Conservation (phyloP, 2,113 vertebrate species). For the Rousettus leschenaultii region DNA sequence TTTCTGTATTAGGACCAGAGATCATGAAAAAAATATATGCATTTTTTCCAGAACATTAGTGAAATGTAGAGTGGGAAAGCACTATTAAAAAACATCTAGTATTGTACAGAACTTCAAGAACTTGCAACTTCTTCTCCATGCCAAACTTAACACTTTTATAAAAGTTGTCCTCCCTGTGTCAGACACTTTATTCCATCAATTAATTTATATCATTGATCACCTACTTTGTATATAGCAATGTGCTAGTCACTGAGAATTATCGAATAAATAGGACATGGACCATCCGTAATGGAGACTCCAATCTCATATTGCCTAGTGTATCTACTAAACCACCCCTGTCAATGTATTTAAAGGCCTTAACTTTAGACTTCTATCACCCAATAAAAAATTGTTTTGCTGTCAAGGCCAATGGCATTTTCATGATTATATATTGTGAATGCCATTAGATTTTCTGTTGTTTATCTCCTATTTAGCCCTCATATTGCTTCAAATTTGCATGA, state of each 20-base stretch:
- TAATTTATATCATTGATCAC: neutral
- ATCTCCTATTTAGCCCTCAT: neutral
- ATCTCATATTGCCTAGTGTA: neutral
- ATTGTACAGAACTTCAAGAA: neutral
- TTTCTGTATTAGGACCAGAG: slow-evolving; percentile 26
- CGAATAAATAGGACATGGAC: neutral
- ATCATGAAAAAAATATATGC: neutral
- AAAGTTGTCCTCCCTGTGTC: neutral
- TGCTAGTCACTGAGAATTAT: neutral
- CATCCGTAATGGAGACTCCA: neutral
- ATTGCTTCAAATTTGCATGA: neutral
- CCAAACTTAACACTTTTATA: neutral
- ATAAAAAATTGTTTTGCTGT: neutral
- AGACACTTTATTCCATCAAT: neutral
- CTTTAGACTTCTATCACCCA: neutral
- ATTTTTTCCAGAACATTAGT: neutral
- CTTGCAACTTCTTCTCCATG: neutral
- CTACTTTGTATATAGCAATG: neutral
- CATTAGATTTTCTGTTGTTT: neutral
- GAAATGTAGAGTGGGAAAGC: neutral
- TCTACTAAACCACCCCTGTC: neutral
- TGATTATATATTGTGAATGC: neutral
- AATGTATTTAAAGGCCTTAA: neutral
- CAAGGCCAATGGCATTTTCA: neutral
- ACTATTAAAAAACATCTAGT: neutral